Evolutionary conservation across 1,140 invertebrate genomes (phyloP), one percentile per base, ranked within the genome.

Genomic region (fruit fly (Drosophila melanogaster)): DNA sequence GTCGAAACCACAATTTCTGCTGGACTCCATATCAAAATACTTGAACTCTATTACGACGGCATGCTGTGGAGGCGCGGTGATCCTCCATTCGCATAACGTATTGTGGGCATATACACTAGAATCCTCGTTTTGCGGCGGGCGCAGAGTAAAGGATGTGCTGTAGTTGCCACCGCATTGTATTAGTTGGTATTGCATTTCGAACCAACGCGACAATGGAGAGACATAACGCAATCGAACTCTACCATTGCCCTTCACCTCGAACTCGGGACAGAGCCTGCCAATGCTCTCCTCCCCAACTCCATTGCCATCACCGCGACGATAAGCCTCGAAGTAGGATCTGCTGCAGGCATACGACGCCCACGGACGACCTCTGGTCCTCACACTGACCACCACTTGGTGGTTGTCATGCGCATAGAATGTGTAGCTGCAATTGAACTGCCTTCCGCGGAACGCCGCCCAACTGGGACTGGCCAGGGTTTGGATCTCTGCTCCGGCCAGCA

Each of bases 51-150:
- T 55, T 30, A 95, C 90, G 7, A 97, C 92, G 26, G 94, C 94
- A 90, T 96, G 95, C 61, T 95, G 93, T 3, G 80, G 11, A 0
- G 96, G 95, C 6, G 96, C 97, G 66, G 93, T 93, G 46, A 98
- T 95, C 41, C 93, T 86, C 97, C 97, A 98, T 0, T 94, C 94
- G 91, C 97, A 98, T 12, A 57, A 77, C 94, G 95, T 93, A 90
- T 61, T 92, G 90, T 43, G 72, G 51, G 73, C 92, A 92, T 60
- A 85, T 57, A 5, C 73, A 7, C 40, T 56, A 6, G 22, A 2
- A 7, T n/a, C 37, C 1, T 54, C 58, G 19, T 62, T 43, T 22
- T 60, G 71, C 15, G 81, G 78, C 6, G 92, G 80, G 10, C 77
- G 81, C 10, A 94, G 85, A 2, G 90, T 41, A 19, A 92, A 93